phyloP scores from a whole-genome alignment of 2,797 vertebrate species.

The Orientallactaga sibirica region DNA sequence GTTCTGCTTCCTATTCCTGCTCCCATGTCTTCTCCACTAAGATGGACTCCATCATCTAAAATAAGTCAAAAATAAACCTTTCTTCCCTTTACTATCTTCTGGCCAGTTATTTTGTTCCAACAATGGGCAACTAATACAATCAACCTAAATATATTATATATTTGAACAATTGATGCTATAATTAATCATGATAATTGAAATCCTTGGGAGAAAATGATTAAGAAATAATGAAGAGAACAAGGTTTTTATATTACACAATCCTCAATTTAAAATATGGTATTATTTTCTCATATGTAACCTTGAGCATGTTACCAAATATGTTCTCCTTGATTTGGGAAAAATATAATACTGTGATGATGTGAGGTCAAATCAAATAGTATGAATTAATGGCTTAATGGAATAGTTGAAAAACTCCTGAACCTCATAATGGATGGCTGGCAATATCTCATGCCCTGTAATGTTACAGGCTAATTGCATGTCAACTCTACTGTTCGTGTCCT shows the following conservation, averaged over 20 bases:
- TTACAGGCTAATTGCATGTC: not conserved
- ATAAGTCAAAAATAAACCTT: no score
- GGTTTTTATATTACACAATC: not conserved
- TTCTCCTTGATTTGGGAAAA: not conserved
- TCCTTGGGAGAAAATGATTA: not conserved
- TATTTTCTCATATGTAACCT: not conserved
- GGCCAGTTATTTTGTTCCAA: no score
- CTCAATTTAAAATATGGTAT: not conserved
- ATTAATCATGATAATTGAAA: not conserved
- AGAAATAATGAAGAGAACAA: not conserved
- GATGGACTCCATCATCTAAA: no score
- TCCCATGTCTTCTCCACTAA: no score
- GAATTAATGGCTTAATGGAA: not conserved
- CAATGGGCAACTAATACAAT: no score
- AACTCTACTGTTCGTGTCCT: not conserved
- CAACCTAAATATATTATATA: not conserved
- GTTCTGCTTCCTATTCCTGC: no score
- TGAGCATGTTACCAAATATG: conserved; percentile 20
- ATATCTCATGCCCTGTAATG: not conserved
- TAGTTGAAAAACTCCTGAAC: not conserved
- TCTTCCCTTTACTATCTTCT: no score
- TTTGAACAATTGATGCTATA: not conserved
- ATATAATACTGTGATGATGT: not conserved
- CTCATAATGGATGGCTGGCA: not conserved
- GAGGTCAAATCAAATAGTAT: conserved; percentile 20